Evolutionary conservation across 2,888 invertebrate genomes (phyloP).

Genomic region (Temnothorax unifasciatus): DNA sequence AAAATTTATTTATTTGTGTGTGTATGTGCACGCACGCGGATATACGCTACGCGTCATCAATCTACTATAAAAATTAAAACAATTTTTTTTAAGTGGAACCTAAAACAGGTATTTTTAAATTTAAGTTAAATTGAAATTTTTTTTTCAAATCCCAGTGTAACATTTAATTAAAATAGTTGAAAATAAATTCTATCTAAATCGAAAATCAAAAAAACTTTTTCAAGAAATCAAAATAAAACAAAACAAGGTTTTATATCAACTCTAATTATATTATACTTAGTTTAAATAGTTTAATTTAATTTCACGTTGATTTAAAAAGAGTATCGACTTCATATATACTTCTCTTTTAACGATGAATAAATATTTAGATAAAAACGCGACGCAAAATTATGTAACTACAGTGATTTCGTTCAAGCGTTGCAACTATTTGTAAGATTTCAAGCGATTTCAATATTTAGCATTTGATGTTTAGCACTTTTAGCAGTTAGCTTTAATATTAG

Average conservation of each 20-base stretch:
- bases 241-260: not conserved
- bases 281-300: not conserved
- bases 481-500: not conserved
- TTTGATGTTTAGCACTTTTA: not conserved
- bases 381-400: not conserved
- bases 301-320: not conserved
- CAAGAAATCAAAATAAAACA: not conserved
- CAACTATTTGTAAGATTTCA: not conserved
- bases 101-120: not conserved
- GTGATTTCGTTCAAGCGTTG: not conserved
- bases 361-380: not conserved
- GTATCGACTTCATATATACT: not conserved
- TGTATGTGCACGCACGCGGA: not conserved
- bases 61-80: not conserved
- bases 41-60: not conserved
- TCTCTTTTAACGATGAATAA: not conserved
- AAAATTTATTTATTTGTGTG: not conserved
- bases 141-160: not conserved
- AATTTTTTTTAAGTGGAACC: not conserved
- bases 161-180: not conserved
- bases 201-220: not conserved
- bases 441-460: not conserved
- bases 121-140: not conserved
- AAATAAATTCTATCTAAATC: not conserved
- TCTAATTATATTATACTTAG: not conserved